Percentiles rank a stretch among this genome's conserved stretches.
Conservation (phyloP, 2,113 vertebrate species). For the Hemiprocne comata region DNA sequence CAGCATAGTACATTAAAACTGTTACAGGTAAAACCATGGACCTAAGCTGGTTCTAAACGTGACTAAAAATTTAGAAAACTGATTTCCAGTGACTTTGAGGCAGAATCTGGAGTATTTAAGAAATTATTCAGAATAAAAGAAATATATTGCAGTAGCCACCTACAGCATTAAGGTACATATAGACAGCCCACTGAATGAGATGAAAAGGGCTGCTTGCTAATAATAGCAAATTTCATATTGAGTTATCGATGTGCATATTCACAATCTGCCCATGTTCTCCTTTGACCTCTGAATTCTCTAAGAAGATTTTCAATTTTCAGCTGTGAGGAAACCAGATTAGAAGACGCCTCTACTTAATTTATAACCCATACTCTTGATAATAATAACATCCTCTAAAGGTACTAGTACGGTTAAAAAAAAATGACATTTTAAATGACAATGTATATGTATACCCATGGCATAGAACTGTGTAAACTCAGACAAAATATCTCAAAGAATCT, state of each 20-base stretch:
- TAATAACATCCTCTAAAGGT: background rate
- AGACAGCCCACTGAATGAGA: background rate
- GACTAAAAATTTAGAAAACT: background rate
- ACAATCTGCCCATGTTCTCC: background rate
- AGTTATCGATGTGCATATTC: background rate
- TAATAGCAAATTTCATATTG: background rate
- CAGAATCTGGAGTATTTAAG: background rate
- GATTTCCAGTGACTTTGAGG: background rate
- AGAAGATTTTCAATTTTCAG: background rate
- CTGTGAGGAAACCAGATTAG: background rate
- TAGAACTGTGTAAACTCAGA: background rate
- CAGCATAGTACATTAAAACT: background rate
- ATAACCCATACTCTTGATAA: background rate
- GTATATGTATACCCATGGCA: background rate
- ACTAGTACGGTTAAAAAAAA: background rate
- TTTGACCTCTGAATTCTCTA: background rate
- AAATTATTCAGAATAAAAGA: background rate
- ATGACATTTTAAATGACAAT: background rate
- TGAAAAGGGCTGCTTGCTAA: background rate
- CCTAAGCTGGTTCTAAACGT: background rate
- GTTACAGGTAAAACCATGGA: background rate
- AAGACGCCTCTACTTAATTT: background rate
- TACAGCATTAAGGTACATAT: background rate
- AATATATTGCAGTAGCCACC: background rate
- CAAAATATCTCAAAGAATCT: background rate